These are phyloP conservation scores for Ammodytes marinus DNA, from an alignment of 2,113 vertebrate species.

Conservation along the genomic window DNA sequence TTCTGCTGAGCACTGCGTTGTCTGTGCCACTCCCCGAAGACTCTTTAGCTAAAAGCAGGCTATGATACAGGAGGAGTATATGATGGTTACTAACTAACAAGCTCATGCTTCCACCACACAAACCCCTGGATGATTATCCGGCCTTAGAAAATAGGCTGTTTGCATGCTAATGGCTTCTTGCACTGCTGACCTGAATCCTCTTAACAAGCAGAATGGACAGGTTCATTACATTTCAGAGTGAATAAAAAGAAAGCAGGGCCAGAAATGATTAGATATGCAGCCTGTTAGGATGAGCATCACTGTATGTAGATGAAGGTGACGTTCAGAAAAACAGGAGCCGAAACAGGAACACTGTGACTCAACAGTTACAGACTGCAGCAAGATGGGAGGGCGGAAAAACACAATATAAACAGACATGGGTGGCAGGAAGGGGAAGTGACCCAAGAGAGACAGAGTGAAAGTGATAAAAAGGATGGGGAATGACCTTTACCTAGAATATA, in stretches of 20 bases:
- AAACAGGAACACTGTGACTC: conserved; percentile 35
- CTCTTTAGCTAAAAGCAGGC: conserved; percentile 33
- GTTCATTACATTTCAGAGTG: conserved; percentile 31
- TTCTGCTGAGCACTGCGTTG: conserved; percentile 4
- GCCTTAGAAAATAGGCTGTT: neutral
- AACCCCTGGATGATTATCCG: conserved; percentile 7
- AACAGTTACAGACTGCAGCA: conserved; percentile 34
- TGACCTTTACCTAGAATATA: conserved; percentile 45
- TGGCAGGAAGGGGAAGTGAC: conserved; percentile 16
- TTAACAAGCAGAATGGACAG: conserved; percentile 23
- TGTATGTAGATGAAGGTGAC: conserved; percentile 43
- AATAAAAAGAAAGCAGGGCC: neutral
- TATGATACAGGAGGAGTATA: conserved; percentile 35
- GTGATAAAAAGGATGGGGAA: conserved; percentile 53
- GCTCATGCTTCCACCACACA: conserved; percentile 1
- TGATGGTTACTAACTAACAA: conserved; percentile 14
- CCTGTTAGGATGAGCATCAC: conserved; percentile 18
- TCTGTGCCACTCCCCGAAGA: conserved; percentile 17
- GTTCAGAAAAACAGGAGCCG: conserved; percentile 35
- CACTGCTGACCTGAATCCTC: neutral
- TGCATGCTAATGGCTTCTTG: conserved; percentile 6
- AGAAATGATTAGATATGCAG: conserved; percentile 33
- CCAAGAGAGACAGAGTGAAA: conserved; percentile 26
- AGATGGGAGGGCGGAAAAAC: conserved; percentile 26
- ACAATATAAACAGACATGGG: neutral